Evolutionary conservation across 35 echinoderm and acorn worm species (phyloP), one percentile per base, ranked within the genome.

Genomic region (Patiria miniata): DNA sequence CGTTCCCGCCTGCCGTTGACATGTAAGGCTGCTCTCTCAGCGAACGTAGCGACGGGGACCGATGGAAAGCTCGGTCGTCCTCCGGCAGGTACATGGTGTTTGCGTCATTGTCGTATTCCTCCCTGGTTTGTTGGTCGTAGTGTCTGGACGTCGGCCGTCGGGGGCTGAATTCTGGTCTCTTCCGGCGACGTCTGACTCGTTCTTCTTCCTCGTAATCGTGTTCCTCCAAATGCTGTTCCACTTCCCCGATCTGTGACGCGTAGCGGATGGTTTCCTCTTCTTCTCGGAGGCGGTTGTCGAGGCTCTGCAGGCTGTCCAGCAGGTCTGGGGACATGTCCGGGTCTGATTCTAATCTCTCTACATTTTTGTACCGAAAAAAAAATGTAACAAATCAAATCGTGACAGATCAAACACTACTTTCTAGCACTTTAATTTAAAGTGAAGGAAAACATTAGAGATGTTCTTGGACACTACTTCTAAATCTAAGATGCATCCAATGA

Each of bases 221-320:
- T 83, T 57, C 39, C 26, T 57, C 52, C 16, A 61, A 79, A 33
- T 79, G 60, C 76, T 52, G 55, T 36, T 57, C 52, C 12, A 57
- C 77, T 36, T 77, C 36, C 76, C 42, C 56, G 78, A 51, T 80
- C 78, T 86, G 44, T 10, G 87, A 60, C 17, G 59, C 79, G 30
- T 78, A 92, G 21, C 39, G 17, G 65, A 80, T 81, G 55, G 7
- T 51, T 22, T 87, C 78, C 36, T 40, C 52, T 37, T 92, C 78
- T 36, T 92, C 90, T 40, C 85, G 57, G 23, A 87, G 81, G 39
- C 90, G 57, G 78, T 92, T 87, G 77, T 92, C 90, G 26, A 92
- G 77, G 10, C 78, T 86, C 39, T 92, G 59, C 18, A 92, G 76
- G 61, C 90, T 92, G 59, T 92, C 77, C 37, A 92, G 38, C 37